Evolutionary conservation across 1,140 invertebrate species (phyloP).

Genomic region (Drosophila nasuta): DNA sequence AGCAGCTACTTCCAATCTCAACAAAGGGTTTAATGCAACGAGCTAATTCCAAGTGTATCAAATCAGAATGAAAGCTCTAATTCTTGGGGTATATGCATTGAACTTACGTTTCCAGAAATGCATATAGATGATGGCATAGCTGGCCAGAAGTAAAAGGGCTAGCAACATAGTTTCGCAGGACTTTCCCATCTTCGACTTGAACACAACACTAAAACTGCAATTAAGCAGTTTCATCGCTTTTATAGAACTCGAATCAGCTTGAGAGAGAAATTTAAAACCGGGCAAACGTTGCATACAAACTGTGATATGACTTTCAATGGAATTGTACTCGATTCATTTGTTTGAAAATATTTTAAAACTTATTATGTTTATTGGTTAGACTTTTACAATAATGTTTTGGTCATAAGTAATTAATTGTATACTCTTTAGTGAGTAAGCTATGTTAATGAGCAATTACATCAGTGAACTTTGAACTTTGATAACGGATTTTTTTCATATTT

Average conservation of each 20-base stretch:
- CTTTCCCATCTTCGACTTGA: constrained; percentile 22
- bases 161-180: constrained; percentile 32
- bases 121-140: constrained; percentile 44
- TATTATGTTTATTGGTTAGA: no score
- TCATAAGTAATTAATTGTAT: no score
- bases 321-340: no score
- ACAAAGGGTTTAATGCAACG: constrained; percentile 58
- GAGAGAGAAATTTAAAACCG: neutral
- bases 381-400: no score
- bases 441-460: no score
- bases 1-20: constrained; percentile 50
- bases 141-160: constrained; percentile 33
- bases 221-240: neutral
- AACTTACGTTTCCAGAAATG: constrained; percentile 48
- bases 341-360: no score
- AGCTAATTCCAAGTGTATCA: constrained; percentile 19
- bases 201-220: neutral
- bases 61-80: neutral
- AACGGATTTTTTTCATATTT: no score
- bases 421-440: no score
- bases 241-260: constrained; percentile 11
- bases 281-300: neutral
- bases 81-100: no score
- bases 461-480: no score
- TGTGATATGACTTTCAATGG: neutral